phyloP scores from a whole-genome alignment of 2,113 vertebrate genomes.

The Globicephala melas region DNA sequence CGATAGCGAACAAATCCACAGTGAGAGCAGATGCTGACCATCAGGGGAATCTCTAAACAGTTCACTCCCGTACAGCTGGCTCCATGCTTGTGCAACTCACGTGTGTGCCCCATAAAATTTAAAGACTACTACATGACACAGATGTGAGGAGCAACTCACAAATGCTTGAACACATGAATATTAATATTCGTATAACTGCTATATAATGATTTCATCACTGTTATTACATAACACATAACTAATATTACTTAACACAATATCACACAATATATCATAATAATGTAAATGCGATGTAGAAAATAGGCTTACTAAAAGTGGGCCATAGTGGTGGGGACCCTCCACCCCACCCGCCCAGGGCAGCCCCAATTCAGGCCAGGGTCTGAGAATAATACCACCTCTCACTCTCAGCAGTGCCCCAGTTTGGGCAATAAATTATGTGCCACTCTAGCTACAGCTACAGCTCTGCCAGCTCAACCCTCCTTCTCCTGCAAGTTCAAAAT shows the following conservation, averaged over 20 bases:
- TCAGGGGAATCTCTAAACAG: background rate
- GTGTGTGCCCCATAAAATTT: background rate
- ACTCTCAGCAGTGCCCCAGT: background rate
- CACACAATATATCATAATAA: background rate
- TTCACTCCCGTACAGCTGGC: background rate
- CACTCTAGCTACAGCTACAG: background rate
- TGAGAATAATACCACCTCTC: background rate
- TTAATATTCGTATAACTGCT: background rate
- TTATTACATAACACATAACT: background rate
- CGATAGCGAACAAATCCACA: background rate
- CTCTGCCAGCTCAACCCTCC: background rate
- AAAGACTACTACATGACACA: background rate
- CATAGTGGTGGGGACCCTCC: background rate
- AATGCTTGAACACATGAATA: background rate
- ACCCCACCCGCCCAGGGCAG: background rate
- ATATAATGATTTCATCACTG: background rate
- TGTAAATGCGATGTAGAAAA: background rate
- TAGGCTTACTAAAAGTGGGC: background rate
- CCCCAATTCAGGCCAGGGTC: background rate
- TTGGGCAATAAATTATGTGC: background rate
- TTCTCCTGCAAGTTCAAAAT: background rate
- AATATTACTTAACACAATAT: background rate
- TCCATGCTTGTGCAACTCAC: background rate
- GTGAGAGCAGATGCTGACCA: background rate
- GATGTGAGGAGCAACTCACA: background rate